A percentile compares a stretch with the other conserved stretches of the same genome.
phyloP scores from a whole-genome alignment of 2,797 vertebrate species.

The Microhierax caerulescens region DNA sequence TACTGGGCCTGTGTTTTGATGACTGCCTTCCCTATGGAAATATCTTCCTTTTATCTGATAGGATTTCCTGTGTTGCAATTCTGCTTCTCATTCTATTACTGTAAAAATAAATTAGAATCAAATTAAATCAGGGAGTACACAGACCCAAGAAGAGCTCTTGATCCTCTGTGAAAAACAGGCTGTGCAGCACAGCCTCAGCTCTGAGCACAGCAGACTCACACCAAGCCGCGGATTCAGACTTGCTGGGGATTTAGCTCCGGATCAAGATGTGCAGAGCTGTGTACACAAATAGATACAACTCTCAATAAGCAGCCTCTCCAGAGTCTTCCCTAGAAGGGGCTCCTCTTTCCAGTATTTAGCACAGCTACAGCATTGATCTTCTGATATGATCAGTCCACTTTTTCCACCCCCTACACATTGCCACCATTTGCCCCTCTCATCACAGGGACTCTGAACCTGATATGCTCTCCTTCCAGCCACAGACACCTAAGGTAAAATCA shows the following conservation, averaged over 20 bases:
- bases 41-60: background rate
- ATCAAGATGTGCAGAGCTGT: background rate
- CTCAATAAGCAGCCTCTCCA: background rate
- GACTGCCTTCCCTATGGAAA: background rate
- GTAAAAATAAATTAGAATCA: conserved; percentile 10
- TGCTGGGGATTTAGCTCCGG: background rate
- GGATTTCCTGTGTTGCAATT: background rate
- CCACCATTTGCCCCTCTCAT: background rate
- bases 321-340: background rate
- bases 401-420: background rate
- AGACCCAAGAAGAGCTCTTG: background rate
- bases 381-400: background rate
- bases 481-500: background rate
- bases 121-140: background rate
- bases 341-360: background rate
- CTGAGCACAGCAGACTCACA: background rate
- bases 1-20: background rate
- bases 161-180: background rate
- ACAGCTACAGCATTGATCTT: background rate
- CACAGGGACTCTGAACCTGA: background rate
- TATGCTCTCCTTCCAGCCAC: background rate
- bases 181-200: background rate
- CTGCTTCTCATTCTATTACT: background rate
- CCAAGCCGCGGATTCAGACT: background rate
- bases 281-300: background rate